phyloP scores from a whole-genome alignment of 2,113 vertebrate genomes.

The Salvelinus namaycush region DNA sequence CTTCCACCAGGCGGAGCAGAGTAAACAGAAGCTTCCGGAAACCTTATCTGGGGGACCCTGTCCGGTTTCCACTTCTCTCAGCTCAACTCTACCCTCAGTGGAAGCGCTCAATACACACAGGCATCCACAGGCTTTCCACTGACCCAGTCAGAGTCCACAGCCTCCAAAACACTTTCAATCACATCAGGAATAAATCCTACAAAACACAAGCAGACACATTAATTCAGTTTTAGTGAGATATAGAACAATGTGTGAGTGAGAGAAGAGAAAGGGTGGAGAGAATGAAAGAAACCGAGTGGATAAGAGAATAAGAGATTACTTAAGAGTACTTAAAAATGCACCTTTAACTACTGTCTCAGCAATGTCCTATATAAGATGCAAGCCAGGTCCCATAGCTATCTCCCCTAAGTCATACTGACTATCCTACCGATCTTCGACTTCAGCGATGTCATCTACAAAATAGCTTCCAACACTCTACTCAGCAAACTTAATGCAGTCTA shows the following conservation, averaged over 20 bases:
- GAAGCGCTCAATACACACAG: neutral
- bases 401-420: too few relatives aligned
- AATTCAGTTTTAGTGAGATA: too few relatives aligned
- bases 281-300: neutral
- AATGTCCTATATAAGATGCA: neutral
- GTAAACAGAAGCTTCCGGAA: slow-evolving; percentile 69
- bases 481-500: too few relatives aligned
- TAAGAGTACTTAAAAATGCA: too few relatives aligned
- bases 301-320: too few relatives aligned
- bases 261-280: too few relatives aligned
- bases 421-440: too few relatives aligned
- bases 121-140: neutral
- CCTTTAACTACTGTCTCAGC: neutral
- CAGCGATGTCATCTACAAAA: too few relatives aligned
- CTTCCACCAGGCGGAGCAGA: slow-evolving; percentile 64
- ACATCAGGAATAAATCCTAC: too few relatives aligned
- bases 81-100: neutral
- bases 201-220: too few relatives aligned
- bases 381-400: neutral
- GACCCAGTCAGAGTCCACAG: neutral
- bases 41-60: slow-evolving; percentile 52
- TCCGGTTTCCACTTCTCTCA: slow-evolving; percentile 35
- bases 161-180: neutral
- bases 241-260: neutral
- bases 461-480: too few relatives aligned